Evolutionary conservation across 2,797 vertebrate genomes (phyloP), one percentile per base, ranked within the genome.

Genomic region (Tangara arthus): DNA sequence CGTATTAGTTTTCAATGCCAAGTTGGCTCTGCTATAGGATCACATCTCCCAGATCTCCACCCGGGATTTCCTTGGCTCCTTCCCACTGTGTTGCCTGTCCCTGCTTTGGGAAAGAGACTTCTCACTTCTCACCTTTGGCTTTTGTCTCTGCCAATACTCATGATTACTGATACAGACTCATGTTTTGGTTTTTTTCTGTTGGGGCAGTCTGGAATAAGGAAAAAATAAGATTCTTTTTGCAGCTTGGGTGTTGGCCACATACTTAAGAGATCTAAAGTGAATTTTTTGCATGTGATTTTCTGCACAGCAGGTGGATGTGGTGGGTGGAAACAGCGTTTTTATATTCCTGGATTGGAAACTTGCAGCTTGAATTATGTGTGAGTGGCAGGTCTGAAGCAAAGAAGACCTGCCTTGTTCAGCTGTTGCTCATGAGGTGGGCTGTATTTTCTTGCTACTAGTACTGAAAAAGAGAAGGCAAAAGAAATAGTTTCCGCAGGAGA

Each of bases 311-410:
- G 35, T 77, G 73, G 61, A 65, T 71, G 23, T 61, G 10, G 82
- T 92, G 61, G 69, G 78, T 72, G 76, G 95, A 92, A 95, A 82
- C 8, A 69, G 23, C 13, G 14, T 23, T 84, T 92, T 82, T 85
- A 24, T 64, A 32, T 65, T 65, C 24, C 61, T 52, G 42, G 8
- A 46, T 94, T 93, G 84, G 61, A 82, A 92, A 91, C 21, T 28
- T 78, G 72, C 46, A 83, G 56, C 57, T 89, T 83, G 71, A 89
- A 50, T 80, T 75, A 30, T 34, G 19, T 75, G 68, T 71, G 55
- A 93, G 75, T 87, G 79, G 46, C 90, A 95, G 53, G 35, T 61
- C 61, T 91, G 69, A 95, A 85, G 92, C 68, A 82, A 87, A 90
- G 66, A 80, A 82, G 69, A 59, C 46, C 35, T 85, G 65, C 14